Base-by-base conservation (phyloP, 2,113 vertebrate genomes). In the Hippocampus barbouri region DNA sequence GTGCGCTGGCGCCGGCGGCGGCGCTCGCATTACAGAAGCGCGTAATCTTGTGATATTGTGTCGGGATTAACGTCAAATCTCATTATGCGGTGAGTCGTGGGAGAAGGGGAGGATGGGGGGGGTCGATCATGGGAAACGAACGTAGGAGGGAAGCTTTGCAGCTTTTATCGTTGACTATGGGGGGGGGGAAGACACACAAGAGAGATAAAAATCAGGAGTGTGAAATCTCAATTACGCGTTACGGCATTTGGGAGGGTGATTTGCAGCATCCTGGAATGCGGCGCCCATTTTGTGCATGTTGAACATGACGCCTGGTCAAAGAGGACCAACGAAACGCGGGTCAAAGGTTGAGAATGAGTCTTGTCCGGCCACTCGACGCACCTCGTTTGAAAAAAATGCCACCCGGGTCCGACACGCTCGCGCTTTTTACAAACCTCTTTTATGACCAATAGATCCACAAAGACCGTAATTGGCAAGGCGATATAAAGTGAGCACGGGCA, bases 41-140 rank as follows among this genome's bases (percentile, higher is more conserved):
- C 69, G 68, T 88, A 91, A 92, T 91, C 89, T 89, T 79, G 82
- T 83, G 86, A 90, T 89, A 88, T 90, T 89, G 88, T 77, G 84
- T 73, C 70, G 57, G 89, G 91, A 92, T 93, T 91, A 90, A 56
- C 81, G 77, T 86, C 75, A 87, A 90, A 90, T 91, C 87, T 88
- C 79, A 89, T 92, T 91, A 89, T 63, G 63, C 47, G 74, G 68
- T 70, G 75, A 75, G 79, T 80, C 68, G 63, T 41, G 41, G 64
- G 62, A 66, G 25, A 67, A 75, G 30, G 72, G 41, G 54, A 54
- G 11, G 20, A 38, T 38, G 5, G 34, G 5, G 34, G 34, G 34
- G 34, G 30, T 4, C 4, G 30, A 72, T 43, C 62, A 57, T 53
- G 73, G 57, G 76, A 38, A 63, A 16, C 11, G 15, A 16, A 49